Base-by-base conservation (phyloP, 1,140 invertebrate genomes). In the Bathynomus jamesi region DNA sequence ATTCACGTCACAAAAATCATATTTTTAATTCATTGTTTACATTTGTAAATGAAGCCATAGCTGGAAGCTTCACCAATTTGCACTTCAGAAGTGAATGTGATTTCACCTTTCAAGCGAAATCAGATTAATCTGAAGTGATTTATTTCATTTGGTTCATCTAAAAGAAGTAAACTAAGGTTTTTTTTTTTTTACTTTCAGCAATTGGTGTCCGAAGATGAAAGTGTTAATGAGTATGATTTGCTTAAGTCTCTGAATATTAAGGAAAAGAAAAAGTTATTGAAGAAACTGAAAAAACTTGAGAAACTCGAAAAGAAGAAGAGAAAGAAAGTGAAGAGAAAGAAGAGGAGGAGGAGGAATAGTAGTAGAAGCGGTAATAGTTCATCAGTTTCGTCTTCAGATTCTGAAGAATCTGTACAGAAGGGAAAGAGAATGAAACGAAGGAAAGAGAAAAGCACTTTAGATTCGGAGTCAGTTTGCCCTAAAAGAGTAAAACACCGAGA, bases 251-350 rank as follows among this genome's bases (percentile, higher is more conserved):
- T 96, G 5, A 89, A 89, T 13, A 90, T 89, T 70, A 92, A 94
- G 81, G 91, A 96, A 78, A 96, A 96, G 80, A 90, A 93, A 76
- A 95, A 93, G 79, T 82, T 97, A 63, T 83, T 97, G 3, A 94
- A 90, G 87, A 91, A 91, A 82, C 82, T 94, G 31, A 90, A 93
- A 76, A 89, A 85, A 68, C 82, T 82, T 79, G 80, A 85, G 30
- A 75, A 69, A 71, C 28, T 72, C 82, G 69, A 66, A n/a, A 80
- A 81, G 28, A 69, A 71, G 27, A 80, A 80, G 61, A 81, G 85
- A 76, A 87, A 86, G 72, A n/a, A n/a, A n/a, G n/a, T n/a, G n/a
- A 84, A 86, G 29, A 85, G 84, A 67, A 84, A 84, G 78, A 81
- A 83, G 63, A 87, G 85, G 73, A 86, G 86, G 71, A 80, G 78